Evolutionary conservation across 2,113 vertebrate species (phyloP).

Genomic region (Ploceus nigricollis): DNA sequence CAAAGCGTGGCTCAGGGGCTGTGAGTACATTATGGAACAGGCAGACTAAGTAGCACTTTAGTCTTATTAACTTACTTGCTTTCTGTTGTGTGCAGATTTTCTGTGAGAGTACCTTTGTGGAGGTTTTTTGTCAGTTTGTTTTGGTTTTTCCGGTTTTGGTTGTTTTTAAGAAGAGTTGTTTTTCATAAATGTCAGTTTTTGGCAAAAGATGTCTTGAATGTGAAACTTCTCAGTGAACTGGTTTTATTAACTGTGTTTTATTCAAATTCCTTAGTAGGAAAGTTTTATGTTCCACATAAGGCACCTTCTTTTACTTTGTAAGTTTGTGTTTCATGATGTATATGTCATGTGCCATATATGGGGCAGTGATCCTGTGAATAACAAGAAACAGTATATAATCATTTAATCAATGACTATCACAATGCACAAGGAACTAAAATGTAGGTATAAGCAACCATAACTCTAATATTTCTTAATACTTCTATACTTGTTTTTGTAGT

Average conservation of each 20-base stretch:
- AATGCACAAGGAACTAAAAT: not conserved
- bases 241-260: not conserved
- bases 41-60: not conserved
- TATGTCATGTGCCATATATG: not conserved
- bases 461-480: not conserved
- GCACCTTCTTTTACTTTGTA: not conserved
- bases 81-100: not conserved
- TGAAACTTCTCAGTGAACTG: not conserved
- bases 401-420: not conserved
- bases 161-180: not conserved
- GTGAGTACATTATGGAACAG: not conserved
- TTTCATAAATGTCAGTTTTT: not conserved
- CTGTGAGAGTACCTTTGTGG: not conserved
- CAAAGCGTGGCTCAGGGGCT: not conserved
- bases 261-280: not conserved
- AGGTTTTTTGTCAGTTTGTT: not conserved
- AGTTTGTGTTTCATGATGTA: not conserved
- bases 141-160: not conserved
- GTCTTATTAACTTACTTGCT: not conserved
- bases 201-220: not conserved
- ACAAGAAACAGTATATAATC: not conserved
- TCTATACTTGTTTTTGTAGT: not conserved
- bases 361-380: not conserved
- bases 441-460: not conserved
- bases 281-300: not conserved